Evolutionary conservation across 2,797 vertebrate species (phyloP).

Genomic region (Cirrhinus molitorella): DNA sequence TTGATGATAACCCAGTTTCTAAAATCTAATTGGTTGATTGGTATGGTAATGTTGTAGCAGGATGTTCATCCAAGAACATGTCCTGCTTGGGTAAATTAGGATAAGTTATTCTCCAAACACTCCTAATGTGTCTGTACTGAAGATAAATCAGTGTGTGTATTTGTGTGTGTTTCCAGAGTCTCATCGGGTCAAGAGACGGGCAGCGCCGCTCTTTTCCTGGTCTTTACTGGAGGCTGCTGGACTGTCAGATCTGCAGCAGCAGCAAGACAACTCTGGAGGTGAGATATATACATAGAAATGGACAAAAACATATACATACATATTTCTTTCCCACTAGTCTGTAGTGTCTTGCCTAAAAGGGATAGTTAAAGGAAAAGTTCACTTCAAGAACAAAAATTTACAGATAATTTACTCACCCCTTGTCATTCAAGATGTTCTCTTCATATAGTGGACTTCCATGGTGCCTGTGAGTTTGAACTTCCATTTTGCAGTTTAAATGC

Average conservation of each 20-base stretch:
- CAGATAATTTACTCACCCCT: too few species aligned
- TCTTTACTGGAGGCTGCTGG: constrained; percentile 73
- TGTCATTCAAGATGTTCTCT: too few species aligned
- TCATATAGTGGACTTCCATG: too few species aligned
- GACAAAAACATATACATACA: background rate
- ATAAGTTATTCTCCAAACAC: constrained; percentile 24
- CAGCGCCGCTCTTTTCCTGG: constrained; percentile 74
- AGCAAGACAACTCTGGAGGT: constrained; percentile 49
- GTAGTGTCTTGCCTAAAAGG: background rate
- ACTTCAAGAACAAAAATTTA: too few species aligned
- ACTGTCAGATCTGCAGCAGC: constrained; percentile 53
- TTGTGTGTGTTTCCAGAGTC: constrained; percentile 46
- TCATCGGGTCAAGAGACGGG: constrained; percentile 62
- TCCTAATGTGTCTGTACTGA: background rate
- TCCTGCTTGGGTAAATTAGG: constrained; percentile 12
- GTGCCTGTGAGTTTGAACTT: too few species aligned
- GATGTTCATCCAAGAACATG: constrained; percentile 21
- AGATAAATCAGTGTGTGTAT: background rate
- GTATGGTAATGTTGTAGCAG: background rate
- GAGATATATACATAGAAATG: background rate
- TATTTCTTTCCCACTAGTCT: background rate
- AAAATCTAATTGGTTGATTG: constrained; percentile 1
- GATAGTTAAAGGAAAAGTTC: too few species aligned
- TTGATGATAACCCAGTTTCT: background rate
- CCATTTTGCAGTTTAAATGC: too few species aligned